phyloP scores from a whole-genome alignment of 2,113 vertebrate species.

The Arvicanthis niloticus region DNA sequence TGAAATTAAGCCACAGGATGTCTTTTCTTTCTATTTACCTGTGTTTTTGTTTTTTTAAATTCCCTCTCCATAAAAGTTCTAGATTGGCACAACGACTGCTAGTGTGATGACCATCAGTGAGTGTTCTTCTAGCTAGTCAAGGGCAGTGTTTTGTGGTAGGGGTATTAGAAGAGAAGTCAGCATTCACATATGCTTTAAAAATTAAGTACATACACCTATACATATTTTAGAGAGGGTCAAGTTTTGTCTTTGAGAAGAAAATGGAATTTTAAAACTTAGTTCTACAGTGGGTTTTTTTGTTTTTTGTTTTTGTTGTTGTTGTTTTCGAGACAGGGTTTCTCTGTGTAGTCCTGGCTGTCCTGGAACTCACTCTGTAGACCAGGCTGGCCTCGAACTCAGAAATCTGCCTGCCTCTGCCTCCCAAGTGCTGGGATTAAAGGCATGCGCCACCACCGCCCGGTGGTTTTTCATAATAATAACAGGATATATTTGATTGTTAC shows the following conservation, averaged over 20 bases:
- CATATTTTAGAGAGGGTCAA: background rate
- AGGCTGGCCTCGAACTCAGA: too few species aligned
- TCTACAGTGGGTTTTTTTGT: background rate
- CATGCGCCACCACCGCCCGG: too few species aligned
- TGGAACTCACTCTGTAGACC: too few species aligned
- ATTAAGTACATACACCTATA: background rate
- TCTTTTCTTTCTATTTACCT: background rate
- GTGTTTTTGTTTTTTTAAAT: conserved; percentile 43
- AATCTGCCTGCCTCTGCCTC: too few species aligned
- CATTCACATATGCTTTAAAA: background rate
- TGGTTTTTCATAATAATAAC: background rate
- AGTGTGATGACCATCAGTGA: background rate
- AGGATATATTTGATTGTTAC: conserved; percentile 19
- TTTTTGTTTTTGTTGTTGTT: too few species aligned
- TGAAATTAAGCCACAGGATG: conserved; percentile 21
- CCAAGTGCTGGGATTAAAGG: too few species aligned
- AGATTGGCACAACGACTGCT: background rate
- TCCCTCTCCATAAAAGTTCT: background rate
- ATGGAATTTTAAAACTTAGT: conserved; percentile 15
- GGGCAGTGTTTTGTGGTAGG: conserved; percentile 5
- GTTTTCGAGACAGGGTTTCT: too few species aligned
- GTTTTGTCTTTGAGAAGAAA: conserved; percentile 28
- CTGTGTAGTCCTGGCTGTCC: too few species aligned
- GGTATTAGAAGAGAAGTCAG: background rate
- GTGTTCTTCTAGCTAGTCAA: background rate